phyloP scores from a whole-genome alignment of 2,113 vertebrate species.

The Amphiprion ocellaris region DNA sequence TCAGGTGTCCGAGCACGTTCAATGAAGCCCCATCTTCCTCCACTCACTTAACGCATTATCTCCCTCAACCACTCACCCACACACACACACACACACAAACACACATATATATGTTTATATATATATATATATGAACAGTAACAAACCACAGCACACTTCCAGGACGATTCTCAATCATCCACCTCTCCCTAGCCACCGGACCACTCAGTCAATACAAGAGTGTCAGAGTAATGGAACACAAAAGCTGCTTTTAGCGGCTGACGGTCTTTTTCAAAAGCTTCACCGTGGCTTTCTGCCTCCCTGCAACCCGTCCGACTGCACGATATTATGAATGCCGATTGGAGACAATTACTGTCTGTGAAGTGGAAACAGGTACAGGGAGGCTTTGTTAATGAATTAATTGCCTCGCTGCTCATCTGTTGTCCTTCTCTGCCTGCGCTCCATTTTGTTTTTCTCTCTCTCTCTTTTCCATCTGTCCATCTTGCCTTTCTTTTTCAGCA shows the following conservation, averaged over 20 bases:
- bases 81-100: constrained; percentile 30
- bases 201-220: constrained; percentile 40
- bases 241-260: constrained; percentile 3
- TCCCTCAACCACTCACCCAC: constrained; percentile 21
- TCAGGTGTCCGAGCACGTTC: constrained; percentile 23
- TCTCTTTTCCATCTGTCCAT: constrained; percentile 9
- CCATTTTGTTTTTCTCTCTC: constrained; percentile 3
- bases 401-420: background rate
- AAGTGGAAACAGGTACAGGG: constrained; percentile 5
- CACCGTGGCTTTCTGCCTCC: background rate
- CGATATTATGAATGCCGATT: constrained; percentile 15
- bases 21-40: constrained; percentile 14
- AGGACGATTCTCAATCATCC: constrained; percentile 8
- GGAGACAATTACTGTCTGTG: constrained; percentile 27
- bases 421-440: background rate
- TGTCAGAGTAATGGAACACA: constrained; percentile 26
- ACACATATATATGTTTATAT: constrained; percentile 14
- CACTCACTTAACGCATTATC: constrained; percentile 35
- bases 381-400: constrained; percentile 30
- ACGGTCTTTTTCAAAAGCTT: background rate
- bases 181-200: constrained; percentile 20
- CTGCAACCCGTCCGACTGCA: background rate
- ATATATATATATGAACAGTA: background rate
- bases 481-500: constrained; percentile 39
- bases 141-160: constrained; percentile 12